phyloP scores from a whole-genome alignment of 2,888 invertebrate genomes.

The Abscondita cerata region DNA sequence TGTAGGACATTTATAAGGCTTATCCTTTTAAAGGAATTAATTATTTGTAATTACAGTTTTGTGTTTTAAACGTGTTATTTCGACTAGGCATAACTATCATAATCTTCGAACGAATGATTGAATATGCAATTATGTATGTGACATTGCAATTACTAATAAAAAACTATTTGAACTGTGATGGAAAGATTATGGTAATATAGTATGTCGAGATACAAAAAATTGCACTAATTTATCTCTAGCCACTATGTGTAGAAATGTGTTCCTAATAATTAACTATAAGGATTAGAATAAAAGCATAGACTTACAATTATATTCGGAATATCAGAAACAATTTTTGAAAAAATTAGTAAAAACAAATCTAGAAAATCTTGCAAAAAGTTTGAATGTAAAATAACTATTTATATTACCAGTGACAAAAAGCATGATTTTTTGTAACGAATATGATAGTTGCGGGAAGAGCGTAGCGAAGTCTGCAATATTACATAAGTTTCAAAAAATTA shows the following conservation, averaged over 20 bases:
- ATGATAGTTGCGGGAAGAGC: no score
- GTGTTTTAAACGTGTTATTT: not conserved
- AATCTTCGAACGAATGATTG: not conserved
- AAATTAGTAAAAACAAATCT: no score
- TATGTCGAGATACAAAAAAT: not conserved
- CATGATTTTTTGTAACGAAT: no score
- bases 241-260: conserved; percentile 7
- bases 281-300: not conserved
- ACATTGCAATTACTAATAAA: not conserved
- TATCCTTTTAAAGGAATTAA: not conserved
- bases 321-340: not conserved
- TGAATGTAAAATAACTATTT: no score
- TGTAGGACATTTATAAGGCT: conserved; percentile 1
- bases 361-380: no score
- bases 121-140: not conserved
- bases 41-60: not conserved
- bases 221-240: conserved; percentile 7
- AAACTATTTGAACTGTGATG: conserved; percentile 6
- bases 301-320: conserved; percentile 4
- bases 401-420: no score
- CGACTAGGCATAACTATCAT: not conserved
- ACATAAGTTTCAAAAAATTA: no score
- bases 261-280: not conserved
- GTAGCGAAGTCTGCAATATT: no score
- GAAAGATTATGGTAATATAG: not conserved